These are phyloP conservation scores for Philopedon plagiatum DNA, from an alignment of 2,888 invertebrate species.

Conservation along the genomic window DNA sequence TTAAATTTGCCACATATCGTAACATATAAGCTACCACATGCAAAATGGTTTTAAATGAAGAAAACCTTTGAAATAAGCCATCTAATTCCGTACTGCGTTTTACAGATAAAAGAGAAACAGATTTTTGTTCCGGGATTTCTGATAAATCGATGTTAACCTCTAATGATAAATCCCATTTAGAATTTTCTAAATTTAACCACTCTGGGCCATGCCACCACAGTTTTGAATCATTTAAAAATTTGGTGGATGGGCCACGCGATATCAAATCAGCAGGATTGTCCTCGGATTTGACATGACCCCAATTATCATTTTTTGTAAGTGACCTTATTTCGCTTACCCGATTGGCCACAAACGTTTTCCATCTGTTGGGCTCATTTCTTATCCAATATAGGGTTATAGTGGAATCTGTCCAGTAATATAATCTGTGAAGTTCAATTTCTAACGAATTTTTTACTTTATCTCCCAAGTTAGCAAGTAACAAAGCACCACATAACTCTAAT, in stretches of 20 bases:
- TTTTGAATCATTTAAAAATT: not conserved
- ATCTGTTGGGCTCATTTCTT: conserved; percentile 8
- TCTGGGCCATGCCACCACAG: conserved; percentile 25
- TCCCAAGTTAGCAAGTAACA: conserved; percentile 16
- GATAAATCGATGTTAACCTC: not conserved
- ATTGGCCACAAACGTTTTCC: conserved; percentile 45
- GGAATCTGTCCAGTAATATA: conserved; percentile 27
- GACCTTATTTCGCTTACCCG: conserved; percentile 26
- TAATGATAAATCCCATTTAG: not conserved
- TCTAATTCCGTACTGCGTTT: not conserved
- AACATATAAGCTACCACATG: conserved; percentile 15
- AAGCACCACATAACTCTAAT: conserved; percentile 44
- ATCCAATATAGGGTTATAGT: conserved; percentile 26
- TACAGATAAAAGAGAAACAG: not conserved
- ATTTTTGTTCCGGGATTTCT: conserved; percentile 18
- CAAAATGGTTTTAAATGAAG: not conserved
- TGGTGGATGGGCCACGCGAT: conserved; percentile 9
- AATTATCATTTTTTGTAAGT: conserved; percentile 12
- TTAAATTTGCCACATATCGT: conserved; percentile 21
- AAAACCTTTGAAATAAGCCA: conserved; percentile 2
- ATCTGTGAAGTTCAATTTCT: not conserved
- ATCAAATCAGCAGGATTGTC: conserved; percentile 44
- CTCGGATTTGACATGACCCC: conserved; percentile 19
- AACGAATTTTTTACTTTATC: conserved; percentile 4
- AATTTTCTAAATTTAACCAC: not conserved